Base-by-base conservation (phyloP, 1,140 invertebrate genomes). In the Manduca sexta region DNA sequence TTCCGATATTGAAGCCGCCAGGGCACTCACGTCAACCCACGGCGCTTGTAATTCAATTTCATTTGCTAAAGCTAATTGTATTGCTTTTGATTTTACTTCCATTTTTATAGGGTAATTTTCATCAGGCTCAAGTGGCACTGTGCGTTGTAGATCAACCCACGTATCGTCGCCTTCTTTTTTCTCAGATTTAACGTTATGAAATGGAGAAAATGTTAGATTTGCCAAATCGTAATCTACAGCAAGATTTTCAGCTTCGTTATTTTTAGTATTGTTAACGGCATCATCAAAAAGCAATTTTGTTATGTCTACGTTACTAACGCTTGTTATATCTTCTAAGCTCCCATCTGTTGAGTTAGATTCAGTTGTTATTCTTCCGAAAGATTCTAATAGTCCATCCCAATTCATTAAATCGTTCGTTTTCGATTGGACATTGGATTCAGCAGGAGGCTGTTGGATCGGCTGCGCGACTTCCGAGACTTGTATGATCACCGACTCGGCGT, bases 1-100 rank as follows among this genome's bases (percentile, higher is more conserved):
- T 64, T 86, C 81, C 65, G 84, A 82, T 54, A 88, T 84, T 5
- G 88, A 85, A 1, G 88, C 84, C 8, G 89, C 87, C 43, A 92
- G 72, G 38, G 91, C 88, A 46, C 89, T 90, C 1, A 91, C 91
- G 59, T 93, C 90, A 5, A 92, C 86, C 92, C 92, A 93, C 3
- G 91, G 89, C 6, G 90, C 90, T 51, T 92, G 90, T 29, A 91
- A 78, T 78, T 93, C 92, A 48, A 93, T 89, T 60, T 93, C 92
- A n/a, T 91, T 91, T 0, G 91, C 92, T 44, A 93, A 81, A 5
- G 92, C 91, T 45, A 93, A 63, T 64, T 93, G 89, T 39, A 93
- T 86, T 1, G 91, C 91, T 74, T 91, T 91, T 37, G 71, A 59
- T 58, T 77, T 76, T 1, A 74, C 50, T 59, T 83, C 70, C 16